Percentiles rank a stretch among this genome's conserved stretches.
Conservation (phyloP, 2,888 invertebrate genomes). For the Aethes cnicana region DNA sequence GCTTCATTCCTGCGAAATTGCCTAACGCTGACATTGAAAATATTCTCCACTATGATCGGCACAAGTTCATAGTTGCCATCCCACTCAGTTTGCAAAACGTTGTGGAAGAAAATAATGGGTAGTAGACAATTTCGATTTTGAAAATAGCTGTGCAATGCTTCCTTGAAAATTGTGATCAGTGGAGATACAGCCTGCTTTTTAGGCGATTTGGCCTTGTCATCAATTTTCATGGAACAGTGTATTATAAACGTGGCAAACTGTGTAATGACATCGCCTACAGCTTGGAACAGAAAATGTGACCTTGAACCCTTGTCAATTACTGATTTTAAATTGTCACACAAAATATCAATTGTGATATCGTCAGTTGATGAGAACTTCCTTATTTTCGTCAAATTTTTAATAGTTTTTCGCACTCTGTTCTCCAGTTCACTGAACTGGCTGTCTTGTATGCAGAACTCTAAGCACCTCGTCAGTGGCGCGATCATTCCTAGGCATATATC, state of each 20-base stretch:
- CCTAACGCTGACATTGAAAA: constrained; percentile 83
- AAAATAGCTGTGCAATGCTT: constrained; percentile 83
- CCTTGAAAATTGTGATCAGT: constrained; percentile 75
- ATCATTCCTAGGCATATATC: constrained; percentile 86
- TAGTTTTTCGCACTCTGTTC: constrained; percentile 82
- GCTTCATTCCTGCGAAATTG: constrained; percentile 87
- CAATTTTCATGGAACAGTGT: constrained; percentile 82
- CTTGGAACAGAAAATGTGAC: constrained; percentile 84
- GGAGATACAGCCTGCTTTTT: constrained; percentile 60
- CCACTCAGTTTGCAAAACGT: constrained; percentile 85
- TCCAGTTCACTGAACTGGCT: constrained; percentile 86
- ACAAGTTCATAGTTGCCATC: constrained; percentile 83
- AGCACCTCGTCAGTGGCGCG: constrained; percentile 84
- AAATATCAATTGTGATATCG: constrained; percentile 76
- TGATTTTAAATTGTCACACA: constrained; percentile 81
- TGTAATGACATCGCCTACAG: constrained; percentile 85
- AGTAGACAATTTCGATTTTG: constrained; percentile 84
- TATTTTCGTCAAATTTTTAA: constrained; percentile 83
- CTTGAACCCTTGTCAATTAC: constrained; percentile 85
- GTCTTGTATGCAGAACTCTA: constrained; percentile 87
- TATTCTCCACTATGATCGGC: constrained; percentile 80
- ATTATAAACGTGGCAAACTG: constrained; percentile 85
- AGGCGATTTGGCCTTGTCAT: constrained; percentile 51
- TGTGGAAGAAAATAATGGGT: constrained; percentile 85
- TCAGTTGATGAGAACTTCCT: constrained; percentile 83